Base-by-base conservation (phyloP, 2,113 vertebrate species). In the Typhlomys cinereus region DNA sequence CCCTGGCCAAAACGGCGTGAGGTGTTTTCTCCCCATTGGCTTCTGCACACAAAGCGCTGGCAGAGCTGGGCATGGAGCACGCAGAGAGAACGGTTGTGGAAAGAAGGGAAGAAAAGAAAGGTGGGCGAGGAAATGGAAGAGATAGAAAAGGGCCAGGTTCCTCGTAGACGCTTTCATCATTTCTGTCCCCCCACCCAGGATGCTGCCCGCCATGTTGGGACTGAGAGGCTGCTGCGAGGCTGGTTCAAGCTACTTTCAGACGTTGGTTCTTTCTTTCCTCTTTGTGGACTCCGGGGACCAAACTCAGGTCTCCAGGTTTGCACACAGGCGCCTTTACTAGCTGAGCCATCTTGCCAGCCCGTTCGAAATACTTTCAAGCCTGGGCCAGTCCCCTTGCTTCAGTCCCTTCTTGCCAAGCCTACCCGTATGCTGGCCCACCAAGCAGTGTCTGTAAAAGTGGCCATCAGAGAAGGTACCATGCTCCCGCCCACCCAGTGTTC, bases 11-110 rank as follows among this genome's bases (percentile, higher is more conserved):
- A 82, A 44, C 7, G 36, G 4, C 0, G 27, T 41, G 2, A 27
- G 0, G 2, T 4, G 34, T 36, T 39, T 36, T 36, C 46, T 25
- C 39, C 5, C 0, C n/a, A 18, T 31, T 52, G 27, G 4, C 25
- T 21, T 59, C 61, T 54, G 85, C 50, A 67, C 9, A 46, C 57
- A 48, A 39, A 11, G 39, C 5, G 2, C 57, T 17, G 64, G 25
- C 48, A 82, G 50, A 91, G 39, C 50, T 44, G 23, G 48, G 39
- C 71, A 39, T 31, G 27, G 66, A 44, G 31, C 23, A 39, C 15
- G 31, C 64, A 71, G 9, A 70, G 31, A 41, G 83, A 66, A 57
- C 3, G 2, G 54, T 27, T 31, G 39, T 14, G 66, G 57, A 39
- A 57, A 66, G 39, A 39, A 50, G 27, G 34, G 9, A 14, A 14